phyloP scores from a whole-genome alignment of 2,888 invertebrate species.

The Stenchaetothrips biformis region DNA sequence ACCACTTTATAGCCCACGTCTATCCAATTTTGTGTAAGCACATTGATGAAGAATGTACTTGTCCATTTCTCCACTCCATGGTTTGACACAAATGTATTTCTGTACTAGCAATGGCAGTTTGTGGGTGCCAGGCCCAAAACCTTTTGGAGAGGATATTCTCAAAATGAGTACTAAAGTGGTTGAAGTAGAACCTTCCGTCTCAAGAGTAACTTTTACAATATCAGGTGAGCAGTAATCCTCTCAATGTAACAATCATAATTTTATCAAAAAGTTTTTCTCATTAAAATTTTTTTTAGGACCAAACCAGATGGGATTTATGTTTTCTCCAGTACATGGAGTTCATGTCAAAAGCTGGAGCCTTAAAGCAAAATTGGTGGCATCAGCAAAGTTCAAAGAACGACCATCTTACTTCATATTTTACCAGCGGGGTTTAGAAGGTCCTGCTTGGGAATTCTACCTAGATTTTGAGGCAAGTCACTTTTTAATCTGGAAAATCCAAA shows the following conservation, averaged over 20 bases:
- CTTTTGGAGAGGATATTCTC: too few species aligned
- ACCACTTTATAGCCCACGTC: not conserved
- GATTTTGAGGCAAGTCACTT: not conserved
- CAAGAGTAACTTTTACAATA: not conserved
- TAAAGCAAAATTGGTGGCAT: too few species aligned
- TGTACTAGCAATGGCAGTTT: too few species aligned
- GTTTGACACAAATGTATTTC: not conserved
- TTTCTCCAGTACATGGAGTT: not conserved
- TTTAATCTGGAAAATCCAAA: too few species aligned
- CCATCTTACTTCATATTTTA: not conserved
- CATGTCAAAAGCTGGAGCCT: too few species aligned
- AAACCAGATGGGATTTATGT: slow-evolving; percentile 7
- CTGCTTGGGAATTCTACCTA: not conserved
- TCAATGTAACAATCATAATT: not conserved
- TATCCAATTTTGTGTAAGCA: not conserved
- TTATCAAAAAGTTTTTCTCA: not conserved
- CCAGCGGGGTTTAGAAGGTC: not conserved
- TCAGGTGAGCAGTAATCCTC: not conserved
- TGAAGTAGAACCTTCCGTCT: not conserved
- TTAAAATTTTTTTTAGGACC: not conserved
- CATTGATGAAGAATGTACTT: not conserved
- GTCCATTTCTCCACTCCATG: not conserved
- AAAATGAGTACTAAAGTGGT: too few species aligned
- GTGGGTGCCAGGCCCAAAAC: too few species aligned
- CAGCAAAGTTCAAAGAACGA: not conserved